Base-by-base conservation (phyloP, 2,113 vertebrate genomes). In the Indicator maculatus region DNA sequence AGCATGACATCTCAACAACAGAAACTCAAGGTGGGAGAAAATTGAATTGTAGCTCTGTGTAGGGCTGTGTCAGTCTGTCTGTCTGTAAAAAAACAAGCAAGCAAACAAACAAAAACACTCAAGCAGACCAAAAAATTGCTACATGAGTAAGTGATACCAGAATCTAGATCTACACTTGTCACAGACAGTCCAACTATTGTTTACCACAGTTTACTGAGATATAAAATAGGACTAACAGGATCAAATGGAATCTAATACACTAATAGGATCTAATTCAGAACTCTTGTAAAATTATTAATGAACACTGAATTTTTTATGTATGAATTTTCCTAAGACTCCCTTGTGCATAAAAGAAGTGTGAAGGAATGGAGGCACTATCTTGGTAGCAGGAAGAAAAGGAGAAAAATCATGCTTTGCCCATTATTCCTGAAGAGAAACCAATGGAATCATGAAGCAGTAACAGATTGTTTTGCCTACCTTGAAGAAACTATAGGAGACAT, bases 131-230 rank as follows among this genome's bases (percentile, higher is more conserved):
- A 24, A 50, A 23, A 47, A 24, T 50, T 50, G 21, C 21, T 50
- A 50, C 47, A 24, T 24, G 12, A 12, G 12, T 52, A 26, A 77
- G n/a, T 41, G 53, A 39, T 16, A 27, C 1, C 63, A 55, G 17
- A 69, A 64, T 36, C 21, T 38, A 16, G 5, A 36, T 31, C n/a
- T n/a, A 15, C 5, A 53, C 8, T 7, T 56, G 10, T 38, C n/a
- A 61, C 0, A 0, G 4, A 6, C 52, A 82, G 24, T 36, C 16
- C 24, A 63, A 16, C 12, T 83, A 30, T 53, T 20, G 3, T 63
- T 93, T 66, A 30, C 11, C n/a, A 72, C 7, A 31, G 5, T 70
- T 78, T 66, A 58, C 52, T 12, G 31, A 52, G n/a, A 10, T 36
- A 41, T 19, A 60, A 95, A 84, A 72, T 20, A 78, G 6, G 8